Evolutionary conservation across 2,113 vertebrate genomes (phyloP).

Genomic region (Chaetodon trifascialis): DNA sequence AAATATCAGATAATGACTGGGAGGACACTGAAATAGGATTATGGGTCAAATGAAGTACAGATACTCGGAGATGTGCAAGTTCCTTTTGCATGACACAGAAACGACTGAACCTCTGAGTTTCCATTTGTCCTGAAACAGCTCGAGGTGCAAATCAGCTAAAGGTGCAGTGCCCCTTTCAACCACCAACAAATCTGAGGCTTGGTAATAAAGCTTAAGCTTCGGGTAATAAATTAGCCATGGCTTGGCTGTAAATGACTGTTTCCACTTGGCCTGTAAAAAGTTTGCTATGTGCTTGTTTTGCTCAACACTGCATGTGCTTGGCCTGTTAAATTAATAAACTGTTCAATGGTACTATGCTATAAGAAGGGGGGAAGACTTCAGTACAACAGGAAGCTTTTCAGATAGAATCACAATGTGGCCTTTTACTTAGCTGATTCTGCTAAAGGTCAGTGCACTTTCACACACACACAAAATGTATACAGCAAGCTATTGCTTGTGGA

Average conservation of each 20-base stretch:
- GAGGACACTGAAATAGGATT: constrained; percentile 78
- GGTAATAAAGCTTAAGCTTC: constrained; percentile 68
- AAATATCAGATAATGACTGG: constrained; percentile 80
- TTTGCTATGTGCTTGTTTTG: constrained; percentile 82
- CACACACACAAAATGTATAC: constrained; percentile 3
- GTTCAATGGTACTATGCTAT: constrained; percentile 63
- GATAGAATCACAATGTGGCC: constrained; percentile 57
- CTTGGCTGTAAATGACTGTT: constrained; percentile 83
- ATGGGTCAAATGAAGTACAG: constrained; percentile 77
- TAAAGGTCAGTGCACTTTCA: constrained; percentile 41
- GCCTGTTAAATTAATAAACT: constrained; percentile 81
- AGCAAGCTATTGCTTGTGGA: constrained; percentile 17
- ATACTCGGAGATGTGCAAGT: constrained; percentile 72
- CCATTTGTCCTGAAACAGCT: constrained; percentile 60
- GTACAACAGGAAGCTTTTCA: constrained; percentile 72
- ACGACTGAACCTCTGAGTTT: constrained; percentile 59
- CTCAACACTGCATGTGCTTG: constrained; percentile 72
- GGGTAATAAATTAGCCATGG: constrained; percentile 78
- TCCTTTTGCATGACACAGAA: constrained; percentile 66
- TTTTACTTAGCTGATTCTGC: constrained; percentile 40
- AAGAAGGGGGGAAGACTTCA: constrained; percentile 38
- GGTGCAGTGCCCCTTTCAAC: constrained; percentile 67
- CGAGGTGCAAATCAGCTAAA: constrained; percentile 69
- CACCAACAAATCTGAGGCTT: constrained; percentile 67
- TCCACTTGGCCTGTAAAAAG: constrained; percentile 83